Base-by-base conservation (phyloP, 1,140 invertebrate species). In the Nautilus pompilius region DNA sequence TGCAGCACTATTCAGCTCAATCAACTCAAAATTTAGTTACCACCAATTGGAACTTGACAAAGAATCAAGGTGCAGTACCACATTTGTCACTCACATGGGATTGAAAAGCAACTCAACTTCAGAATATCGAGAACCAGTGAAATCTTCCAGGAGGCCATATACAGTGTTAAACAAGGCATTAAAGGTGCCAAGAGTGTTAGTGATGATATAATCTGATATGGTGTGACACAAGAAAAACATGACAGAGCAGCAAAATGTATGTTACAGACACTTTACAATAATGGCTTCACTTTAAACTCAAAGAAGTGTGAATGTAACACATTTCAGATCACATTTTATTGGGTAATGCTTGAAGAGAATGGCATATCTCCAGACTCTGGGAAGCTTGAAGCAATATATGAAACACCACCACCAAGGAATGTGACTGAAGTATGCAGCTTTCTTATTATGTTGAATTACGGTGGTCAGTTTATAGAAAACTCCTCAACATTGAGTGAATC, bases 251-350 rank as follows among this genome's bases (percentile, higher is more conserved):
- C 32, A 32, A 30, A 56, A 13, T 6, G 24, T 5, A 32, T 22
- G 13, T 32, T 24, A 10, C 17, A 56, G 32, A 10, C 10, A 28
- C 29, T 56, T 10, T 2, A 55, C 6, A 32, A 41, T 5, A 55
- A 6, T 15, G 28, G 17, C 17, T 54, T 63, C 2, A 45, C 48
- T 3, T 24, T 58, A 13, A 56, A 57, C 41, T 17, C 8, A 8
- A 29, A 41, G 24, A 57, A 41, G 8, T 63, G 48, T 57, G 58
- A 59, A 46, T 59, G 41, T 20, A 10, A 45, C 2, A 45, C 26
- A 5, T 24, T 17, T 17, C 30, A 30, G 10, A 60, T 60, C 4
- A 20, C 20, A 24, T 60, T 60, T 28, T 60, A 26, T 49, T 24
- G 58, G n/a, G 17, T 49, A 2, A 30, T 60, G 13, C 51, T 60